Evolutionary conservation across 2,888 invertebrate genomes (phyloP), one percentile per base, ranked within the genome.

Genomic region (Cerceris rybyensis): DNA sequence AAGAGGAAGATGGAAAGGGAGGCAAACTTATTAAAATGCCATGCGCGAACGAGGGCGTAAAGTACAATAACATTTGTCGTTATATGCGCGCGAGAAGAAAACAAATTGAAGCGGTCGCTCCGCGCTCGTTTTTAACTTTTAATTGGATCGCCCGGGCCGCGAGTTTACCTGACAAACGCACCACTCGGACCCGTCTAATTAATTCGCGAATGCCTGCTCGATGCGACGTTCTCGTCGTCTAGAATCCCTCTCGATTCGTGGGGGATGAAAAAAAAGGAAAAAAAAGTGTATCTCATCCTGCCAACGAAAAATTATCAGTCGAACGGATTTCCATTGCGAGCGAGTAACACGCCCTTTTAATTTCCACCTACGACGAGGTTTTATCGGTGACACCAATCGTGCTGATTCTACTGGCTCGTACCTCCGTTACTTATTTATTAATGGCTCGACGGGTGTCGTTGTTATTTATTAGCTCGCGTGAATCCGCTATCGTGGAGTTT

Each of bases 61-160:
- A 78, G 80, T 76, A 75, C 78, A 82, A 85, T 82, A 80, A 82
- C 78, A 72, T 84, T 84, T 80, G 80, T 75, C 73, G 77, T 67
- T 69, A 70, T 46, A 57, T 59, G 60, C 66, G 72, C 28, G 28
- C 28, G 28, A 28, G 81, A 80, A 75, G 85, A 78, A 85, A 85
- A 78, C 78, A 76, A 78, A 78, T 82, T 81, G 76, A 80, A 73
- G 69, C 78, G 60, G 63, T 58, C 52, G 46, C 54, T 42, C 58
- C 64, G 71, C 69, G 67, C 58, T 65, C 72, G 82, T 84, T 86
- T 86, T 84, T 78, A 86, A 81, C 78, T 87, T 82, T 87, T 85
- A 86, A 86, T 86, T 86, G 81, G 80, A 87, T 81, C 76, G 70
- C 67, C 60, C 75, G 73, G 49, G 54, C 39, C 54, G n/a, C 59